These are phyloP conservation scores for Pitangus sulphuratus DNA, from an alignment of 2,797 vertebrate genomes.

Conservation along the genomic window DNA sequence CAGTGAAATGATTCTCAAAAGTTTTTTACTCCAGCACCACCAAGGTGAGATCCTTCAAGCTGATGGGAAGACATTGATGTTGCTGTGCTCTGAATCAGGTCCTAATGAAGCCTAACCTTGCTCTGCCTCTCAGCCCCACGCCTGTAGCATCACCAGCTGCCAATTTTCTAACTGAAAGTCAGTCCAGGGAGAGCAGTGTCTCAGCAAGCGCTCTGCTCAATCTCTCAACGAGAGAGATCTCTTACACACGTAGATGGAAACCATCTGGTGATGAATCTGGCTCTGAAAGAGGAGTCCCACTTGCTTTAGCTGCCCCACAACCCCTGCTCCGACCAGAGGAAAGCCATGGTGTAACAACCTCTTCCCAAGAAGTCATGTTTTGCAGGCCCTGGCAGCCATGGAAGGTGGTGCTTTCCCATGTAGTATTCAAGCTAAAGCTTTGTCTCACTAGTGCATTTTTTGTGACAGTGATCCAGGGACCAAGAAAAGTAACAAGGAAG, in stretches of 20 bases:
- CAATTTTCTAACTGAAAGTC: not conserved
- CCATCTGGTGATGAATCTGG: not conserved
- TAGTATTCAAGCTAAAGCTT: not conserved
- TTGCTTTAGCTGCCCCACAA: accelerated
- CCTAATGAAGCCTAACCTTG: not conserved
- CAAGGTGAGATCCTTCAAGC: not conserved
- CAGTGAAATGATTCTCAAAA: not conserved
- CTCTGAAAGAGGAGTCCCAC: not conserved
- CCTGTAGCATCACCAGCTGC: not conserved
- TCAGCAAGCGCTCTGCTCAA: not conserved
- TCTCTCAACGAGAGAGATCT: not conserved
- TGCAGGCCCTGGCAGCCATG: not conserved
- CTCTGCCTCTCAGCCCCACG: not conserved
- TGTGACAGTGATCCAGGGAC: not conserved
- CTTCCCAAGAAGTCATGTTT: not conserved
- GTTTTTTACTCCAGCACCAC: not conserved
- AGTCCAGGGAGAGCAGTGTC: not conserved
- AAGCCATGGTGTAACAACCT: not conserved
- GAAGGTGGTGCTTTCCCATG: not conserved
- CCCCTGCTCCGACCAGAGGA: not conserved
- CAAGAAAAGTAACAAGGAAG: not conserved
- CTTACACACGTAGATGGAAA: not conserved
- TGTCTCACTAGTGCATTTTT: not conserved
- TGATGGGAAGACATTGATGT: not conserved
- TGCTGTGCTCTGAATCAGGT: not conserved